Evolutionary conservation across 2,888 invertebrate species (phyloP).

Genomic region (Camponotus fellah): DNA sequence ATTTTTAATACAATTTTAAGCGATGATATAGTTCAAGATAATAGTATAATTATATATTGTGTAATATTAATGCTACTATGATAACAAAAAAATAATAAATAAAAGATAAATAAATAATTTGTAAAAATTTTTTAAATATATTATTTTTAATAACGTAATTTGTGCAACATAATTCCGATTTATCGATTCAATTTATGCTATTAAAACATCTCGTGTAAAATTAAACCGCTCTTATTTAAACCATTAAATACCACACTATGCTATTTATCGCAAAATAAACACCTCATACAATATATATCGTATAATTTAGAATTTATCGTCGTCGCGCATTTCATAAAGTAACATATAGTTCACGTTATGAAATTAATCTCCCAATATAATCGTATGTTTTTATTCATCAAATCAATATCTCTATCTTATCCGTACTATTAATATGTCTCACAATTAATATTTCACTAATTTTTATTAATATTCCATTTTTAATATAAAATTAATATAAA

Average conservation of each 20-base stretch:
- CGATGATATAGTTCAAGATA: too few relatives aligned
- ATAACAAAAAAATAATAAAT: too few relatives aligned
- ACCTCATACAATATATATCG: background rate
- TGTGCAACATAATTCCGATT: background rate
- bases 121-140: too few relatives aligned
- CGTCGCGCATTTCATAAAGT: conserved; percentile 13
- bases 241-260: background rate
- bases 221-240: background rate
- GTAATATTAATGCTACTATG: too few relatives aligned
- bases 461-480: background rate
- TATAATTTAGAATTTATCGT: conserved; percentile 31
- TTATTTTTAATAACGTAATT: background rate
- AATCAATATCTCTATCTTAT: conserved; percentile 1
- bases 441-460: background rate
- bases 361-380: conserved; percentile 39
- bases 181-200: background rate
- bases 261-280: conserved; percentile 23
- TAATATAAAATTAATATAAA: background rate
- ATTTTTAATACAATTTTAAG: background rate
- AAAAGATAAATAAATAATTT: too few relatives aligned
- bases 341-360: conserved; percentile 6
- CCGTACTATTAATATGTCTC: background rate
- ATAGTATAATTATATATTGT: too few relatives aligned
- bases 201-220: background rate
- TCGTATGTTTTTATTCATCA: conserved; percentile 26